Conservation (phyloP, 2,113 vertebrate genomes). For the Myocastor coypus region DNA sequence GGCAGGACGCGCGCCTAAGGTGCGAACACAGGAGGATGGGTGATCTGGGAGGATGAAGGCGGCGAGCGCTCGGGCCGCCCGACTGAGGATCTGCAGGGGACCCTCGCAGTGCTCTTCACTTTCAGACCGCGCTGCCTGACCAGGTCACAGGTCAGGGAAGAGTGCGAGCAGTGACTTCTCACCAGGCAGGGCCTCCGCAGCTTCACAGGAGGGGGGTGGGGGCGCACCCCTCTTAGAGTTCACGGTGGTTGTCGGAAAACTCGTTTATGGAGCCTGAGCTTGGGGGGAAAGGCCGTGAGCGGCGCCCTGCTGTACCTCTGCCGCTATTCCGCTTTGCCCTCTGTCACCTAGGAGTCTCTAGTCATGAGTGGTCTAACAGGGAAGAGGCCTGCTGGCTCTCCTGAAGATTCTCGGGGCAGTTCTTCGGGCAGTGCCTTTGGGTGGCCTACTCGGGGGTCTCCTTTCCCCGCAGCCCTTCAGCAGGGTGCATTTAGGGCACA, state of each 20-base stretch:
- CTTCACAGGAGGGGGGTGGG: neutral
- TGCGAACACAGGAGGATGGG: neutral
- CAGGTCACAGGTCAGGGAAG: neutral
- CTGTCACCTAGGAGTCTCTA: neutral
- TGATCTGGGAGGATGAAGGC: neutral
- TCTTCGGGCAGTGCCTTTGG: neutral
- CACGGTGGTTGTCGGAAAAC: neutral
- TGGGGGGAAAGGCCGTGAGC: neutral
- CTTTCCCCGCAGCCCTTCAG: neutral
- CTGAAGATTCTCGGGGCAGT: neutral
- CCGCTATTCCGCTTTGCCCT: neutral
- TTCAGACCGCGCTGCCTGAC: neutral
- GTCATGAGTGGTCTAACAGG: neutral
- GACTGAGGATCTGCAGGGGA: neutral
- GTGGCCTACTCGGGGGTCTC: too few relatives aligned
- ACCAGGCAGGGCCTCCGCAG: neutral
- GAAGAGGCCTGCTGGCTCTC: neutral
- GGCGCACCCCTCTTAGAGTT: neutral
- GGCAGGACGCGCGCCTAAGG: neutral
- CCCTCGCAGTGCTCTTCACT: neutral
- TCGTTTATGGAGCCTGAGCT: neutral
- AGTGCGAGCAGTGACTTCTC: neutral
- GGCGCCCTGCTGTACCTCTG: neutral
- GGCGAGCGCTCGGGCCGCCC: neutral
- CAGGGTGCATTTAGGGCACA: neutral